Base-by-base conservation (phyloP, 2,888 invertebrate species). In the Flexamia atlantica region DNA sequence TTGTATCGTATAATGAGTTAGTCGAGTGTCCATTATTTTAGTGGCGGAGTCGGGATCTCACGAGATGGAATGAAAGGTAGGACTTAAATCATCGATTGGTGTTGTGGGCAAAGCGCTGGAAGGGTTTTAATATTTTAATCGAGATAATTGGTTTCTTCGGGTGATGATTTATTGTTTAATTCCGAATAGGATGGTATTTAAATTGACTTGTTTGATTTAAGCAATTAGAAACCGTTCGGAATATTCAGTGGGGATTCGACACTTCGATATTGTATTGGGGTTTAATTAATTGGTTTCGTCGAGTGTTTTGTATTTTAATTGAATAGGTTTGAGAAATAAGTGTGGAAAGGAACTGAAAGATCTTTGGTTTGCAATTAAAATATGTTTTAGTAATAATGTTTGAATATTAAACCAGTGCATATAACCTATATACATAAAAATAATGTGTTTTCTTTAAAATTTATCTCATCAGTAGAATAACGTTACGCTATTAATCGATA, bases 1-100 rank as follows among this genome's bases (percentile, higher is more conserved):
- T 76, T 76, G 53, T 79, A 57, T 79, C 57, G 79, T 79, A 79
- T 79, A 79, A 79, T 79, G 79, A 79, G 79, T 57, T 53, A 57
- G 57, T 79, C 32, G 79, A 79, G 79, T 79, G 79, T 2, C 12
- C 40, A 72, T 42, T 76, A 42, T 42, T 42, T 14, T 28, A 50
- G 46, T 46, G 42, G 72, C n/a, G 72, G 23, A 17, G 20, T 17
- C 30, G n/a, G n/a, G n/a, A n/a, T 28, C 46, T 46, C 50, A 17
- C 40, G 12, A n/a, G 40, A 36, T 10, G 23, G 0, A 28, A 76
- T 76, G 72, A 72, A 68, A 72, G 72, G 72, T 72, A 72, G 72
- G 72, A 5, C 14, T n/a, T n/a, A n/a, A n/a, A 28, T 46, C 46
- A 53, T 64, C n/a, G 64, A 64, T 64, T 64, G 64, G 28, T 64